These are phyloP conservation scores for Cantharis lateralis DNA, from an alignment of 2,888 invertebrate genomes.

Conservation along the genomic window DNA sequence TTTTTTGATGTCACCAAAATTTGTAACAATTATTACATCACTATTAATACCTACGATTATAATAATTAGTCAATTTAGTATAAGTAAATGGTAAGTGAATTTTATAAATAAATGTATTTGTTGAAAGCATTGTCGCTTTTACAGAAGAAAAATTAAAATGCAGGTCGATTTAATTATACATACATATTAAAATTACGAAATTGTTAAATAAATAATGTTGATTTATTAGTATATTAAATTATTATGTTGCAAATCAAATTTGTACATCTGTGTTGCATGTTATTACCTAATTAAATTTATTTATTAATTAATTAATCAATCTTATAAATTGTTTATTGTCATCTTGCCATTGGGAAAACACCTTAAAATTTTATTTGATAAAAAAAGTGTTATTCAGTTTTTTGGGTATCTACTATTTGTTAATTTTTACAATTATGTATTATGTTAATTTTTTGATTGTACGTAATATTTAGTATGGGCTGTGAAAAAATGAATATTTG, in stretches of 20 bases:
- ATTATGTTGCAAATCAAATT: constrained; percentile 16
- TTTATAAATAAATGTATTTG: constrained; percentile 6
- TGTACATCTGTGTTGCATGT: constrained; percentile 9
- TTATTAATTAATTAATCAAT: background rate
- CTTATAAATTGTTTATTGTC: background rate
- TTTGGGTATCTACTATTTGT: constrained; percentile 10
- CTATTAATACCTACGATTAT: constrained; percentile 4
- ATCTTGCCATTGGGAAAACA: constrained; percentile 2
- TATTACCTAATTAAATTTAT: background rate
- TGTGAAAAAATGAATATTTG: constrained; percentile 23
- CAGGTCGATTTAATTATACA: background rate
- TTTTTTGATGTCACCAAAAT: background rate
- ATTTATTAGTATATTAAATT: constrained; percentile 17
- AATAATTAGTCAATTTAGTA: constrained; percentile 18
- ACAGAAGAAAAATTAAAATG: background rate
- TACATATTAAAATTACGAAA: constrained; percentile 15
- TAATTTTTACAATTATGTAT: background rate
- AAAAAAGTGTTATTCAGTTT: background rate
- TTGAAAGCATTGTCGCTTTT: background rate
- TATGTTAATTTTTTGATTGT: constrained; percentile 18
- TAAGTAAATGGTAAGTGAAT: background rate
- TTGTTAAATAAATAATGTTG: constrained; percentile 26
- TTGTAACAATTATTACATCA: background rate
- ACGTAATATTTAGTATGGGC: constrained; percentile 27
- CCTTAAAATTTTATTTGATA: background rate